These are phyloP conservation scores for Dioctria linearis DNA, from an alignment of 2,888 invertebrate genomes.

Conservation along the genomic window DNA sequence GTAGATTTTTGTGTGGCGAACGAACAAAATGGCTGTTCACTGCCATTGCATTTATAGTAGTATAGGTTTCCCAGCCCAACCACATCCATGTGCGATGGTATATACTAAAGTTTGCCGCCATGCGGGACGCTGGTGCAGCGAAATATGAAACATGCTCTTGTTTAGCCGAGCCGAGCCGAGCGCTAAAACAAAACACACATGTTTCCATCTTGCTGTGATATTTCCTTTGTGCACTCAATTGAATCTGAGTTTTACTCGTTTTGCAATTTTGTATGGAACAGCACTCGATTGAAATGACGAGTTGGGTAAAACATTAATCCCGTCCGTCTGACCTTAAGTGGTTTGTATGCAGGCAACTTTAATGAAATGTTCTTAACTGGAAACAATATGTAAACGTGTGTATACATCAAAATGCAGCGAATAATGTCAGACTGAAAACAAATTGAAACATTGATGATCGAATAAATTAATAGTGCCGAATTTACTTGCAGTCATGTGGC, in stretches of 20 bases:
- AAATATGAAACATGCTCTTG: conserved; percentile 47
- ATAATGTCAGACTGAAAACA: no score
- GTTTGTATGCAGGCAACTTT: conserved; percentile 11
- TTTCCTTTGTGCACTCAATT: conserved; percentile 42
- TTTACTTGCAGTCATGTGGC: no score
- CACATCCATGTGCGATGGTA: no score
- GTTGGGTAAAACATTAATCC: conserved; percentile 1
- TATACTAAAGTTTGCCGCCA: no score
- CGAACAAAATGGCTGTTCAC: background rate
- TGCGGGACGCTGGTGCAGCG: background rate
- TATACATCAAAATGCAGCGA: no score
- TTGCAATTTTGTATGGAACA: background rate
- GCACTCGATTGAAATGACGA: background rate
- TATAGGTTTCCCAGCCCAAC: no score
- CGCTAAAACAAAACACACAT: conserved; percentile 31
- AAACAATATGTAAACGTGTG: background rate
- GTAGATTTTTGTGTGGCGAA: background rate
- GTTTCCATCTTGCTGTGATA: conserved; percentile 49
- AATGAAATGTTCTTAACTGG: conserved; percentile 14
- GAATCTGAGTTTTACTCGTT: conserved; percentile 10
- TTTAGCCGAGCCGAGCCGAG: background rate
- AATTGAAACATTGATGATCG: no score
- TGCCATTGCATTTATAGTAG: no score
- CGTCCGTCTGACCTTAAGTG: conserved; percentile 40
- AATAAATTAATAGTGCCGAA: no score